A percentile compares a stretch with the other conserved stretches of the same genome.
Evolutionary conservation across 2,797 vertebrate genomes (phyloP).

Genomic region (Zenarchopterus dispar): DNA sequence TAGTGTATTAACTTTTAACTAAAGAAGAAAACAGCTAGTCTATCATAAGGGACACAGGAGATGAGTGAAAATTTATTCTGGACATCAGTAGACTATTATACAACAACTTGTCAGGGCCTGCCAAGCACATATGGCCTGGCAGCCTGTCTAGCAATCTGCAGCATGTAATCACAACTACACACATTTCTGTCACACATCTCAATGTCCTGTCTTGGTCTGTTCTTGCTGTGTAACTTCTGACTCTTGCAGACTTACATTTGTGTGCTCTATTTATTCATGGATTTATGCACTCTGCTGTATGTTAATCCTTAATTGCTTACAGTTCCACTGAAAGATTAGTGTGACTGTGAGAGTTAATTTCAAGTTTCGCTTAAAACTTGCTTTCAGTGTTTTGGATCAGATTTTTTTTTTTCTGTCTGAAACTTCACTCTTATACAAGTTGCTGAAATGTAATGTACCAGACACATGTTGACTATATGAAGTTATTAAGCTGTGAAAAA

Average conservation of each 20-base stretch:
- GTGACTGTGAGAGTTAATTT: neutral
- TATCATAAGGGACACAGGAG: slow-evolving; percentile 33
- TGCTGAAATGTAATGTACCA: too few species aligned
- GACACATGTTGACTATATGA: too few species aligned
- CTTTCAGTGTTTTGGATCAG: too few species aligned
- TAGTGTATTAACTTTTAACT: neutral
- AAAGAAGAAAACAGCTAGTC: slow-evolving; percentile 7
- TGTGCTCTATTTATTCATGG: slow-evolving; percentile 41
- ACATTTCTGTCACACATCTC: slow-evolving; percentile 50
- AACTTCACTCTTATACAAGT: too few species aligned
- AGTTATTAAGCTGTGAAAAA: too few species aligned
- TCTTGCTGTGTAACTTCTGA: slow-evolving; percentile 41
- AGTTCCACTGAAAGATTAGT: slow-evolving; percentile 16
- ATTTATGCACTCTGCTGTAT: slow-evolving; percentile 33
- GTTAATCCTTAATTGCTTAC: slow-evolving; percentile 17
- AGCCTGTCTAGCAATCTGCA: slow-evolving; percentile 68
- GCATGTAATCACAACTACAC: slow-evolving; percentile 43
- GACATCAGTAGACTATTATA: slow-evolving; percentile 56
- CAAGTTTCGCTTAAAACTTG: too few species aligned
- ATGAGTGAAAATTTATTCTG: slow-evolving; percentile 42
- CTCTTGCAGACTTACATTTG: slow-evolving; percentile 43
- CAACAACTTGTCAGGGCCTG: slow-evolving; percentile 56
- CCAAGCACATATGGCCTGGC: slow-evolving; percentile 67
- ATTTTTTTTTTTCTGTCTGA: too few species aligned
- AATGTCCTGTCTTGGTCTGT: slow-evolving; percentile 45